Evolutionary conservation across 2,113 vertebrate species (phyloP).

Genomic region (Numida meleagris): DNA sequence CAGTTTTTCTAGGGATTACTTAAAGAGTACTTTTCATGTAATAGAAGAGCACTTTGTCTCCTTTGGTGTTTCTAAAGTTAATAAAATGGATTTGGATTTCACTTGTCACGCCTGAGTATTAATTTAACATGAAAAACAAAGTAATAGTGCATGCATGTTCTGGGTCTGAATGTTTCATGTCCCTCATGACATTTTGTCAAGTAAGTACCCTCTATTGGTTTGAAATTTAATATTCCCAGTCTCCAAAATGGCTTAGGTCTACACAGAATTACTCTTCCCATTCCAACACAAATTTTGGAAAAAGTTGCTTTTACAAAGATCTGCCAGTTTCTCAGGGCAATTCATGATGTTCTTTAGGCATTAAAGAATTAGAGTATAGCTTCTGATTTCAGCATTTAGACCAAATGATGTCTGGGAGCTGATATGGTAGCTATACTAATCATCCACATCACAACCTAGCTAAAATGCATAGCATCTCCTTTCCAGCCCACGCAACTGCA

Average conservation of each 20-base stretch:
- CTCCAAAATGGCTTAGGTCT: background rate
- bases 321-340: background rate
- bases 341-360: background rate
- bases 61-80: background rate
- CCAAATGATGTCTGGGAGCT: background rate
- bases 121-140: background rate
- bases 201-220: background rate
- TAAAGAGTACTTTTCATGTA: background rate
- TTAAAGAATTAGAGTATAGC: background rate
- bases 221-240: background rate
- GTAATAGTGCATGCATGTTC: background rate
- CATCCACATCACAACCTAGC: background rate
- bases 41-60: background rate
- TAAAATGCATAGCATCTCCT: background rate
- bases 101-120: background rate
- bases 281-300: background rate
- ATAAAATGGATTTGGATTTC: background rate
- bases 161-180: background rate
- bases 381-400: background rate
- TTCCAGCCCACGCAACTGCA: slow-evolving; percentile 15
- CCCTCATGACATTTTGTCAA: background rate
- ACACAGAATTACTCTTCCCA: background rate
- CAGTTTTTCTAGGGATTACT: background rate
- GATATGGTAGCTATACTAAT: background rate
- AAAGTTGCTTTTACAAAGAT: background rate